These are phyloP conservation scores for Aramus guarauna DNA, from an alignment of 2,113 vertebrate genomes.

Conservation along the genomic window DNA sequence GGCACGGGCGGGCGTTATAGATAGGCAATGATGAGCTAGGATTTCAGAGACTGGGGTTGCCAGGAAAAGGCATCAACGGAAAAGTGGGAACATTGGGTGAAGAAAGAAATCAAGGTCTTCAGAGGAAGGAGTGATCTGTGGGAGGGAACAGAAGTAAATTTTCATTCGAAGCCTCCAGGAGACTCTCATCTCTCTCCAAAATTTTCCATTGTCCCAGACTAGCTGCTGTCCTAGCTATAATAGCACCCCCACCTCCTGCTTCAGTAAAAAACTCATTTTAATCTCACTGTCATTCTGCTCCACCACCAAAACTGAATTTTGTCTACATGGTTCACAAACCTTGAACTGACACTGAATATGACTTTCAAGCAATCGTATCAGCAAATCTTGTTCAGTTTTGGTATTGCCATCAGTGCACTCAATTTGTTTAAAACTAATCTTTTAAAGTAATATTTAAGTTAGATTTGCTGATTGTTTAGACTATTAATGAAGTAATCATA, in stretches of 20 bases:
- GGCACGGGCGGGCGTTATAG: fast-evolving
- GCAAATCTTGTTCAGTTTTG: neutral
- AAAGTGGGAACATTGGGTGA: neutral
- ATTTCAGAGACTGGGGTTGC: neutral
- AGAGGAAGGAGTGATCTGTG: neutral
- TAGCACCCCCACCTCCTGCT: fast-evolving
- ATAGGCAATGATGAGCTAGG: neutral
- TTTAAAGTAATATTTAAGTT: constrained; percentile 9
- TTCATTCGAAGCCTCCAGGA: neutral
- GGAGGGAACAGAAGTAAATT: neutral
- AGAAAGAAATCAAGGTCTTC: neutral
- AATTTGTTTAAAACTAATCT: neutral
- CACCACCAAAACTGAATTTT: neutral
- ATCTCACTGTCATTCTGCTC: neutral
- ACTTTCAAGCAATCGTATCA: neutral
- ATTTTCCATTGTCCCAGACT: neutral
- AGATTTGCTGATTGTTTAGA: neutral
- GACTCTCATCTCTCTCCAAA: neutral
- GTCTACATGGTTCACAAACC: neutral
- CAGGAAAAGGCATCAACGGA: neutral
- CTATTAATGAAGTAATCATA: neutral
- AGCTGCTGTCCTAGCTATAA: neutral
- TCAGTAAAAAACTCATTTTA: neutral
- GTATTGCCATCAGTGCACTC: neutral
- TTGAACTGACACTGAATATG: neutral